These are phyloP conservation scores for Macrochelys suwanniensis DNA, from an alignment of 2,797 vertebrate species.

Conservation along the genomic window DNA sequence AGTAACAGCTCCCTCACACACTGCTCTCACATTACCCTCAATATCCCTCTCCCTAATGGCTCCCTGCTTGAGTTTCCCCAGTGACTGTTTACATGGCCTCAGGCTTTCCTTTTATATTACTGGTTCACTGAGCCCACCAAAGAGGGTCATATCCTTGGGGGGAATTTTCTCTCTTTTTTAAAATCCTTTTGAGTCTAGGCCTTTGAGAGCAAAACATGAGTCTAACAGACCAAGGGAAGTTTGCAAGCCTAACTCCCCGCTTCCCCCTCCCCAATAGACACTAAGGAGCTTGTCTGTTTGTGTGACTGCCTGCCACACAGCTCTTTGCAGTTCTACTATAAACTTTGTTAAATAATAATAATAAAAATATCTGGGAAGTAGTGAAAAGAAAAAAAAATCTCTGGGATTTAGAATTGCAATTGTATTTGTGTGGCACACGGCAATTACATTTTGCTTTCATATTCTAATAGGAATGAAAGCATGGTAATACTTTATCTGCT, in stretches of 20 bases:
- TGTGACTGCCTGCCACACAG: background rate
- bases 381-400: conserved; percentile 6
- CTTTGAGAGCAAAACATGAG: background rate
- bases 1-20: background rate
- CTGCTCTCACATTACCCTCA: background rate
- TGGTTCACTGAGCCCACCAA: background rate
- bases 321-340: background rate
- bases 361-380: conserved; percentile 1
- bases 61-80: background rate
- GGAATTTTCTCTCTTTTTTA: background rate
- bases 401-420: conserved; percentile 16
- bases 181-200: background rate
- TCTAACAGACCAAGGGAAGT: background rate
- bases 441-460: conserved; percentile 49
- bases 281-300: background rate
- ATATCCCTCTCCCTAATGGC: background rate
- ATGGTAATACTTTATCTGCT: conserved; percentile 44
- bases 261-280: rapidly evolving
- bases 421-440: conserved; percentile 13
- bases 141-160: background rate
- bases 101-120: background rate
- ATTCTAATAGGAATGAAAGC: conserved; percentile 45
- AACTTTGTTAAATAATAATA: conserved; percentile 12
- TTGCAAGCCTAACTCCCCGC: rapidly evolving
- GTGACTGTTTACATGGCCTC: background rate